These are phyloP conservation scores for Harpalus rubripes DNA, from an alignment of 2,888 invertebrate genomes.

Conservation along the genomic window DNA sequence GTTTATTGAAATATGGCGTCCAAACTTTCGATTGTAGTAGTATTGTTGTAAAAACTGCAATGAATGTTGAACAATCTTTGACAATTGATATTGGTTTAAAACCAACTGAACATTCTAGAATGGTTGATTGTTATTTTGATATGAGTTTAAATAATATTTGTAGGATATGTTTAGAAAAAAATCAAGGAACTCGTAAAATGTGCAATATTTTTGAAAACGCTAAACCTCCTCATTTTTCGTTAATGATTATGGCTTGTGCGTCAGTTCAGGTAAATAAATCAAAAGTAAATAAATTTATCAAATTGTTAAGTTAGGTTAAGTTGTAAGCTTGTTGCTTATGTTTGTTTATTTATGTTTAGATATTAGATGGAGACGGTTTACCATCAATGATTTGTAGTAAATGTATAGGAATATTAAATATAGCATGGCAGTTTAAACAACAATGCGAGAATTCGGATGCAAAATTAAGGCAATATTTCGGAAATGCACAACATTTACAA, in stretches of 20 bases:
- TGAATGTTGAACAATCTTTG: constrained; percentile 60
- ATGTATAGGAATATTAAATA: constrained; percentile 72
- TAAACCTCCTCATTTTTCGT: constrained; percentile 70
- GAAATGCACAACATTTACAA: constrained; percentile 70
- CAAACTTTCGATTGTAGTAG: constrained; percentile 14
- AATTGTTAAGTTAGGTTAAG: constrained; percentile 42
- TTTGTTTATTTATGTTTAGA: constrained; percentile 68
- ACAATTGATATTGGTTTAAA: constrained; percentile 66
- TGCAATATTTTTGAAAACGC: constrained; percentile 72
- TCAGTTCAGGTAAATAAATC: constrained; percentile 71
- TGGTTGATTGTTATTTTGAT: constrained; percentile 71
- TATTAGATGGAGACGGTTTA: constrained; percentile 72
- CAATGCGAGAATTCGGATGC: constrained; percentile 73
- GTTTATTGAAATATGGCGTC: constrained; percentile 58
- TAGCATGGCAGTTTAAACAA: constrained; percentile 73
- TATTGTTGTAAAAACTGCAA: constrained; percentile 44
- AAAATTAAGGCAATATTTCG: constrained; percentile 72
- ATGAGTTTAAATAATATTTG: constrained; percentile 71
- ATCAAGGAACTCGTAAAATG: constrained; percentile 71
- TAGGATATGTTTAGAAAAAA: constrained; percentile 72
- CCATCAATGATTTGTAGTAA: constrained; percentile 72
- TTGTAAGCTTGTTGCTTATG: constrained; percentile 6
- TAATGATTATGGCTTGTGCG: constrained; percentile 73
- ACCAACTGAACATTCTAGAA: constrained; percentile 68
- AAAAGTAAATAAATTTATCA: constrained; percentile 1